These are phyloP conservation scores for Zygothrica quintamaculata DNA, from an alignment of 2,888 invertebrate genomes.

Conservation along the genomic window DNA sequence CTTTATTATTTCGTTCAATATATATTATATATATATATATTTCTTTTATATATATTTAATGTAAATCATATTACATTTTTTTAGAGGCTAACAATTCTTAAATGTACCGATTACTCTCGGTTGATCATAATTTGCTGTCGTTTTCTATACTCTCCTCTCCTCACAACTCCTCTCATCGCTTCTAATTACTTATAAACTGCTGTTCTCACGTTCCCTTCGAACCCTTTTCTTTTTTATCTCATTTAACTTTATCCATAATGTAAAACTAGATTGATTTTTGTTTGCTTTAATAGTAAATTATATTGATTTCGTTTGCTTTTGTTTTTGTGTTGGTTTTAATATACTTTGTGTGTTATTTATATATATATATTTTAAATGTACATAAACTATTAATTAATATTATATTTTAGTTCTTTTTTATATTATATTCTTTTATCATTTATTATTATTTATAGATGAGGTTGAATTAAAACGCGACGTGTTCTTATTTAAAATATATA, in stretches of 20 bases:
- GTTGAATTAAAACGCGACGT: slow-evolving; percentile 69
- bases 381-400: slow-evolving; percentile 73
- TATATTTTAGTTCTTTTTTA: slow-evolving; percentile 59
- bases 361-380: slow-evolving; percentile 72
- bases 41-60: slow-evolving; percentile 29
- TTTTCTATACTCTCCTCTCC: slow-evolving; percentile 16
- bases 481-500: slow-evolving; percentile 47
- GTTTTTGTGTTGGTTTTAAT: slow-evolving; percentile 39
- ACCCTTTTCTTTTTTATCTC: slow-evolving; percentile 19
- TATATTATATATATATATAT: slow-evolving; percentile 21
- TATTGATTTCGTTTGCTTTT: slow-evolving; percentile 53
- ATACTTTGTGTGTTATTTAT: slow-evolving; percentile 75
- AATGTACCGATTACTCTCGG: slow-evolving; percentile 56
- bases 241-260: slow-evolving; percentile 59
- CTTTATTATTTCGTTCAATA: no score
- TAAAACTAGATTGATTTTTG: slow-evolving; percentile 65
- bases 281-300: slow-evolving; percentile 66
- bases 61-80: slow-evolving; percentile 70
- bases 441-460: slow-evolving; percentile 69
- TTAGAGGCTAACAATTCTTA: slow-evolving; percentile 73
- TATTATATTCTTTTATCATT: slow-evolving; percentile 48
- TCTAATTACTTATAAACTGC: no score
- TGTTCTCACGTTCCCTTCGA: no score
- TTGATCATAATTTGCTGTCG: slow-evolving; percentile 59
- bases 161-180: neutral